phyloP scores from a whole-genome alignment of 2,888 invertebrate genomes.

The Nomada flava region DNA sequence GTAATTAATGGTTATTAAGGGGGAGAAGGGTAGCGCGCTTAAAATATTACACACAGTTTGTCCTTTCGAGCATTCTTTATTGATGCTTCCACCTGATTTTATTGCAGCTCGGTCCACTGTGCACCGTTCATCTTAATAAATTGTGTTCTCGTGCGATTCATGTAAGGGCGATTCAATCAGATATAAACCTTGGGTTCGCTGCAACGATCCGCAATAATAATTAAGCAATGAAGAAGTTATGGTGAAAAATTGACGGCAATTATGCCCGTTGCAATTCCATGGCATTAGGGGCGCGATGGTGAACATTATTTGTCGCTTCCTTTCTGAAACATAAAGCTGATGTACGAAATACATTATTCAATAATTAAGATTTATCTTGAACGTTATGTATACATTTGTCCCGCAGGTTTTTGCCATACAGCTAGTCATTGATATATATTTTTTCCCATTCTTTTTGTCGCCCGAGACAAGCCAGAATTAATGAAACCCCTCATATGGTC shows the following conservation, averaged over 20 bases:
- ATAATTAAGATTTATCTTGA: neutral
- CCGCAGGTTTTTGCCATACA: neutral
- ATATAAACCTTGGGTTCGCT: neutral
- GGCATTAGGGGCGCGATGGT: neutral
- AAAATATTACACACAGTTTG: slow-evolving; percentile 33
- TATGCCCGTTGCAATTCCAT: neutral
- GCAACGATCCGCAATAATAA: neutral
- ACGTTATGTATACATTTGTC: neutral
- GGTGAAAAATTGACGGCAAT: neutral
- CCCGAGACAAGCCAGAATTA: no score
- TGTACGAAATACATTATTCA: neutral
- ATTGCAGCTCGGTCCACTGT: neutral
- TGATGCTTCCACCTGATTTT: neutral
- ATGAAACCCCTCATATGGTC: neutral
- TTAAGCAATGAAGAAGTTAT: neutral
- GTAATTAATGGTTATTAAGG: slow-evolving; percentile 41
- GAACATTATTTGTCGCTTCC: neutral
- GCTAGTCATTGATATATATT: neutral
- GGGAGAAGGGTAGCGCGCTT: neutral
- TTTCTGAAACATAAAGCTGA: neutral
- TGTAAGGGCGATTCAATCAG: neutral
- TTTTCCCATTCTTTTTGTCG: no score
- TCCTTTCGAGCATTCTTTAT: slow-evolving; percentile 11
- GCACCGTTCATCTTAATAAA: slow-evolving; percentile 1
- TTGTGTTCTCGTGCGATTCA: neutral